Percentiles rank a stretch among this genome's conserved stretches.
Evolutionary conservation across 1,140 invertebrate species (phyloP).

Genomic region (Cyphomyrmex costatus): DNA sequence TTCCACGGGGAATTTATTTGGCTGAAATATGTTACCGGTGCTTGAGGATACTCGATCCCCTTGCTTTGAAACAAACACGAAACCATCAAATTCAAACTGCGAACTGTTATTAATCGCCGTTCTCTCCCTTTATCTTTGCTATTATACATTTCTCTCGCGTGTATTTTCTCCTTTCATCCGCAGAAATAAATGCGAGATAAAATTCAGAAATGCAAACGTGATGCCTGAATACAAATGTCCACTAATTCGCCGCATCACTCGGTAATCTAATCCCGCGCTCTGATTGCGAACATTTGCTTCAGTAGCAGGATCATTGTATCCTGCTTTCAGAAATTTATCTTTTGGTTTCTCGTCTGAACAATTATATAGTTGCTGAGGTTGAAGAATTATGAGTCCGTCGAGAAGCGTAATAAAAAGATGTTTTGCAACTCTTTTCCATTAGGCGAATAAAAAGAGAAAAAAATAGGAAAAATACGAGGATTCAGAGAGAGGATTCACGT

Average conservation of each 20-base stretch:
- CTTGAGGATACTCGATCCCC: conserved; percentile 31
- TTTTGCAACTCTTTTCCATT: conserved; percentile 12
- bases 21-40: conserved; percentile 42
- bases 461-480: not conserved
- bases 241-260: conserved; percentile 35
- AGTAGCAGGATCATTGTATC: conserved; percentile 21
- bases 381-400: conserved; percentile 23
- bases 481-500: not conserved
- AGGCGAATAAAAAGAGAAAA: not conserved
- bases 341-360: not conserved
- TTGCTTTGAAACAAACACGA: conserved; percentile 47
- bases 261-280: conserved; percentile 45
- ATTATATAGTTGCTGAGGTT: not conserved
- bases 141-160: not conserved
- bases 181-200: conserved; percentile 40
- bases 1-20: conserved; percentile 32
- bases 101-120: conserved; percentile 14
- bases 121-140: not conserved
- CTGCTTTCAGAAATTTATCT: conserved; percentile 40
- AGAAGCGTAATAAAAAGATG: conserved; percentile 8
- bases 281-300: conserved; percentile 48
- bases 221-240: conserved; percentile 36
- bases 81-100: conserved; percentile 52
- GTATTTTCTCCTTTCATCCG: not conserved
- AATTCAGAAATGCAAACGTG: conserved; percentile 29